These are phyloP conservation scores for Notocelia uddmanniana DNA, from an alignment of 2,888 invertebrate species.

Conservation along the genomic window DNA sequence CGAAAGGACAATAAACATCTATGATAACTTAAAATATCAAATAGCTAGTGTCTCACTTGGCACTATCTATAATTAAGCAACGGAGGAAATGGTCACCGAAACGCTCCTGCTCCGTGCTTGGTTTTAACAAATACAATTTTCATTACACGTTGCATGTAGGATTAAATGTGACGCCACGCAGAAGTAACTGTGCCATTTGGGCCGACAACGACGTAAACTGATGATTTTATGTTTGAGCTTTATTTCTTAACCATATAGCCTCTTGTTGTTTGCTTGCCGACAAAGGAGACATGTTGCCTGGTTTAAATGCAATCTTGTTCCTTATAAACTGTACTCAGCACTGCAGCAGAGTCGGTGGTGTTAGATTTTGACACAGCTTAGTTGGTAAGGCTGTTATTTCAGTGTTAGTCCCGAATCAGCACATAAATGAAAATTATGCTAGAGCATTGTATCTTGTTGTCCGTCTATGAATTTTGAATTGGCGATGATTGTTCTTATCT, in stretches of 20 bases:
- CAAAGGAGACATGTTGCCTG: conserved; percentile 4
- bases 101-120: conserved; percentile 2
- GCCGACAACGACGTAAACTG: conserved; percentile 2
- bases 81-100: conserved; percentile 11
- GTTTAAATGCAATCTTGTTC: conserved; percentile 28
- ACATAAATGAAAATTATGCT: conserved; percentile 31
- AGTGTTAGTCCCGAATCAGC: conserved; percentile 34
- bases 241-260: conserved; percentile 3
- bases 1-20: neutral
- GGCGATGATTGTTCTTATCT: neutral
- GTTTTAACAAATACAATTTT: conserved; percentile 35
- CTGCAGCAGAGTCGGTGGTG: conserved; percentile 29
- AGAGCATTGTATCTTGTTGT: neutral
- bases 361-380: conserved; percentile 39
- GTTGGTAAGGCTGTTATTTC: conserved; percentile 28
- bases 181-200: conserved; percentile 2
- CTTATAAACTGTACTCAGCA: conserved; percentile 24
- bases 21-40: neutral
- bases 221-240: neutral
- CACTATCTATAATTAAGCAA: conserved; percentile 13
- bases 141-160: conserved; percentile 25
- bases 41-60: neutral
- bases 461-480: conserved; percentile 2
- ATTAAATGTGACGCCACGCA: conserved; percentile 29
- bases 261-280: neutral